phyloP scores from a whole-genome alignment of 1,140 invertebrate genomes.

The Aphelenchoides avenae region DNA sequence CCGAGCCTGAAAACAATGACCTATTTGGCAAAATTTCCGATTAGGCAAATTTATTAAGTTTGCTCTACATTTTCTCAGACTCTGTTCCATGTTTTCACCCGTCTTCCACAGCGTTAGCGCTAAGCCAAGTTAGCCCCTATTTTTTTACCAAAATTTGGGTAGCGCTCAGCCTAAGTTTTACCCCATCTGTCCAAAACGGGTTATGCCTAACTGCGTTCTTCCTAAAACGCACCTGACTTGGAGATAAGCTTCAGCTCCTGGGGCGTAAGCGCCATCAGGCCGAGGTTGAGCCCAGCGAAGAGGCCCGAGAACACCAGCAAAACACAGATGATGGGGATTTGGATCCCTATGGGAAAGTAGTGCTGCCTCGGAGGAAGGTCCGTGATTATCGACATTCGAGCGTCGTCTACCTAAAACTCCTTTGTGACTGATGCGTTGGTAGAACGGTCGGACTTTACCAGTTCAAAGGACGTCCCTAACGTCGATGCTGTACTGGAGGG shows the following conservation, averaged over 20 bases:
- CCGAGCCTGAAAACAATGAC: constrained; percentile 9
- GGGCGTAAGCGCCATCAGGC: constrained; percentile 77
- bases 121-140: too few relatives aligned
- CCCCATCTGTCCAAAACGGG: too few relatives aligned
- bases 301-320: too few relatives aligned
- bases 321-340: constrained; percentile 68
- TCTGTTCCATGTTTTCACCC: background rate
- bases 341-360: constrained; percentile 12
- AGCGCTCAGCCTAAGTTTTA: too few relatives aligned
- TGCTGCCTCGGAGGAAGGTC: constrained; percentile 11
- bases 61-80: background rate
- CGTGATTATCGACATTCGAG: constrained; percentile 29
- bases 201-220: background rate
- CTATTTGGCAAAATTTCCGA: background rate
- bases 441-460: background rate
- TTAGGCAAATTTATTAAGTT: background rate
- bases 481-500: background rate
- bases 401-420: constrained; percentile 23
- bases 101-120: too few relatives aligned
- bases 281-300: too few relatives aligned
- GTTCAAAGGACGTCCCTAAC: background rate
- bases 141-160: too few relatives aligned
- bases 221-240: constrained; percentile 13
- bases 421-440: background rate
- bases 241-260: constrained; percentile 32